A percentile compares a stretch with the other conserved stretches of the same genome.
phyloP scores from a whole-genome alignment of 2,113 vertebrate species.

The Paraplagusia blochii region DNA sequence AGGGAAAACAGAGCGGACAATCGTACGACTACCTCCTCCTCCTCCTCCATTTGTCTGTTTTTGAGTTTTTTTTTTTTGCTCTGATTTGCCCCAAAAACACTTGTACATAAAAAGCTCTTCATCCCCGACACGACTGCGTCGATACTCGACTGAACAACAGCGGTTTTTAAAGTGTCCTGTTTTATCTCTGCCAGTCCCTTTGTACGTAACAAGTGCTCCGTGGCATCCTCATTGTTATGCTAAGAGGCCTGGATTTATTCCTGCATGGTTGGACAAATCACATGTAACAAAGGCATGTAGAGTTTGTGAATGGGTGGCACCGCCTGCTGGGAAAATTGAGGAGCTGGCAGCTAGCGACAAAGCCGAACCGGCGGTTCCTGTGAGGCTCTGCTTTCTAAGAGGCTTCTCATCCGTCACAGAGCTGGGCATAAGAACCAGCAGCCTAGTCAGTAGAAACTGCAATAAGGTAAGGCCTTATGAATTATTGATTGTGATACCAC shows the following conservation, averaged over 20 bases:
- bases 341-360: constrained; percentile 35
- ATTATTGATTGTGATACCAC: constrained; percentile 73
- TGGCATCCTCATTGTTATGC: constrained; percentile 56
- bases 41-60: no score
- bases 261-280: constrained; percentile 56
- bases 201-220: constrained; percentile 40
- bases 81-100: no score
- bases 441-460: constrained; percentile 70
- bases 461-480: constrained; percentile 78
- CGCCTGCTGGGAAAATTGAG: constrained; percentile 33
- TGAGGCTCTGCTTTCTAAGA: constrained; percentile 57
- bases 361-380: constrained; percentile 47
- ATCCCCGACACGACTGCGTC: no score
- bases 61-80: no score
- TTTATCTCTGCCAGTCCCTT: constrained; percentile 40
- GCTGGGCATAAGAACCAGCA: constrained; percentile 58
- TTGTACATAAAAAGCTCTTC: no score
- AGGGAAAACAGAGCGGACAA: no score
- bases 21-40: no score
- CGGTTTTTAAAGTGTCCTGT: neutral
- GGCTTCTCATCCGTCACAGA: constrained; percentile 71
- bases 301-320: constrained; percentile 27
- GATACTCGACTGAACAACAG: no score
- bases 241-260: constrained; percentile 50
- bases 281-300: constrained; percentile 55